Percentiles rank a stretch among this genome's conserved stretches.
These are phyloP conservation scores for Myrmecophaga tridactyla DNA, from an alignment of 2,113 vertebrate species.

Conservation along the genomic window DNA sequence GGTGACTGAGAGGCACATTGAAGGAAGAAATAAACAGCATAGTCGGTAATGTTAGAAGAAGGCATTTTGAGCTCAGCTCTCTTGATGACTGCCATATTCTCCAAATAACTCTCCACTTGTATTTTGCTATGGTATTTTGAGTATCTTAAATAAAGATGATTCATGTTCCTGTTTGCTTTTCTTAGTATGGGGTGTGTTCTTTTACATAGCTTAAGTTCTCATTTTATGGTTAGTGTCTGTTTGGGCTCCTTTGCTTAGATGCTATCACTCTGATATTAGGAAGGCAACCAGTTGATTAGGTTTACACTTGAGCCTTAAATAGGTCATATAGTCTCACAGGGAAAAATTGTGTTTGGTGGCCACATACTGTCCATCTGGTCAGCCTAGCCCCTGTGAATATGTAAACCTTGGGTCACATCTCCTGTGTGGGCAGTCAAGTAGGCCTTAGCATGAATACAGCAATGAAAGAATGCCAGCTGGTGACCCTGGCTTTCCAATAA, in stretches of 20 bases:
- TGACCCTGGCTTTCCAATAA: neutral
- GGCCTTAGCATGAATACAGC: neutral
- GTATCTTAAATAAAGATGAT: constrained; percentile 45
- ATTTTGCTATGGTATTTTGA: constrained; percentile 49
- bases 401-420: neutral
- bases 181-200: neutral
- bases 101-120: neutral
- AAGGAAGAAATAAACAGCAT: constrained; percentile 26
- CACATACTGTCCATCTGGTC: neutral
- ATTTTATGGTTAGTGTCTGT: constrained; percentile 19
- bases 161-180: constrained; percentile 43
- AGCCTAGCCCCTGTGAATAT: neutral
- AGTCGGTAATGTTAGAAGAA: neutral
- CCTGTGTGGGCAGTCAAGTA: neutral
- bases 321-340: neutral
- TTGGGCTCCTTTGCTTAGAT: constrained; percentile 27
- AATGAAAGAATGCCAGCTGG: neutral
- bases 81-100: neutral
- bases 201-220: constrained; percentile 12
- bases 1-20: neutral
- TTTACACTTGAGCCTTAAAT: neutral
- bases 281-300: neutral
- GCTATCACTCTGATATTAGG: constrained; percentile 2
- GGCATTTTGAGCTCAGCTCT: neutral
- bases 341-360: constrained; percentile 1